Conservation (phyloP, 92 coral and sea anemone species). For the Heteractis magnifica region DNA sequence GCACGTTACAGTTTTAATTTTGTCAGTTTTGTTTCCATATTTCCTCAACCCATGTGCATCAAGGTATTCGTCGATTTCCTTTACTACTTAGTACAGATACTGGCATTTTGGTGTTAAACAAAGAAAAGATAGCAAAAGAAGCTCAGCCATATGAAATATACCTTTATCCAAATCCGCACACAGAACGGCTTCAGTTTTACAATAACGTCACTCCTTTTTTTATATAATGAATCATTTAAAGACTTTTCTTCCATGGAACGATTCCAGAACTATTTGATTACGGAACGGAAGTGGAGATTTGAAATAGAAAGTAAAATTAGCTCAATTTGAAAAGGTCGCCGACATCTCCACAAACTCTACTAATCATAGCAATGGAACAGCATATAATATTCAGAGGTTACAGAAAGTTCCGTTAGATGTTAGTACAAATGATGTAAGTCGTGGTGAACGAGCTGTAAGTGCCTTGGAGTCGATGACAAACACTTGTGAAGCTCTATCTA, state of each 20-base stretch:
- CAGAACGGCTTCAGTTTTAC: slow-evolving; percentile 24
- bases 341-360: no score
- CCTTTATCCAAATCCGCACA: slow-evolving; percentile 33
- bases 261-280: no score
- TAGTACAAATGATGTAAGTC: slow-evolving; percentile 4
- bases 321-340: no score
- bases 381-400: slow-evolving; percentile 6
- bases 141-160: slow-evolving; percentile 35
- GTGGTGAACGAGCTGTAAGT: slow-evolving; percentile 21
- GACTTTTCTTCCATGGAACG: slow-evolving; percentile 10
- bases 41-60: not conserved
- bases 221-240: slow-evolving; percentile 12
- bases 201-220: slow-evolving; percentile 13
- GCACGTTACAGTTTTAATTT: slow-evolving; percentile 43
- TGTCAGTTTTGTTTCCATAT: slow-evolving; percentile 43
- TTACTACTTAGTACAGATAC: slow-evolving; percentile 9
- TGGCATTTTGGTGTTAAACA: not conserved
- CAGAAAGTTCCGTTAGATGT: slow-evolving; percentile 11
- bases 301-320: no score
- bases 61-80: slow-evolving; percentile 53
- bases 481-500: slow-evolving; percentile 1
- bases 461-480: slow-evolving; percentile 27
- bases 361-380: not conserved
- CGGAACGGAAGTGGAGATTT: no score
- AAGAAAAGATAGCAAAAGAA: slow-evolving; percentile 26